Base-by-base conservation (phyloP, 2,113 vertebrate species). In the Protomyctophum bolini region DNA sequence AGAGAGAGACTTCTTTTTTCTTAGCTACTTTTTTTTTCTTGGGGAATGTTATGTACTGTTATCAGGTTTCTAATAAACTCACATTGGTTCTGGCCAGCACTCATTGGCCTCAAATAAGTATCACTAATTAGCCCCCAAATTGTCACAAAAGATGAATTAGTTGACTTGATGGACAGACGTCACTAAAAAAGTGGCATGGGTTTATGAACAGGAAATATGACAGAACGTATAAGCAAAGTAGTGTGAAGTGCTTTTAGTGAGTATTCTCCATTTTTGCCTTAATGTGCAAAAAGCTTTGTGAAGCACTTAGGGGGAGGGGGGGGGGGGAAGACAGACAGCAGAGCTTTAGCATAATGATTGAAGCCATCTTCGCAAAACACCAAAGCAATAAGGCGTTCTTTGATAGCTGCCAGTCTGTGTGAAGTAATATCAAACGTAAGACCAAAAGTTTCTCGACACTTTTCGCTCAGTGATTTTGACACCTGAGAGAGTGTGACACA, bases 351-450 rank as follows among this genome's bases (percentile, higher is more conserved):
- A 29, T 29, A 61, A 66, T 50, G 58, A 54, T 64, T 15, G 5
- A 50, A 50, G 58, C 56, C 10, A 49, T 41, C 63, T 14, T 10
- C n/a, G 8, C 21, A 8, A n/a, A n/a, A n/a, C 29, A 49, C 70
- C 60, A 0, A 70, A 65, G 59, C 59, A 29, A n/a, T n/a, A n/a
- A 50, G 66, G 11, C 64, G 2, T 75, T n/a, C 57, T 70, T 60
- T 72, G 47, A 41, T 58, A 71, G 71, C 70, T 60, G 12, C 48
- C 68, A 6, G 7, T 45, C 67, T 62, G 29, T 62, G 29, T 75
- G 78, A 86, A 74, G 71, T 71, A 8, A 50, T 73, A 75, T 86
- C 76, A 67, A 62, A 68, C 62, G 21, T 1, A 79, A 79, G 68
- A 81, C 81, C 73, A 64, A 5, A 9, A 46, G 51, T 41, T 47